Base-by-base conservation (phyloP, 2,797 vertebrate genomes). In the Malacoctenus gilli region DNA sequence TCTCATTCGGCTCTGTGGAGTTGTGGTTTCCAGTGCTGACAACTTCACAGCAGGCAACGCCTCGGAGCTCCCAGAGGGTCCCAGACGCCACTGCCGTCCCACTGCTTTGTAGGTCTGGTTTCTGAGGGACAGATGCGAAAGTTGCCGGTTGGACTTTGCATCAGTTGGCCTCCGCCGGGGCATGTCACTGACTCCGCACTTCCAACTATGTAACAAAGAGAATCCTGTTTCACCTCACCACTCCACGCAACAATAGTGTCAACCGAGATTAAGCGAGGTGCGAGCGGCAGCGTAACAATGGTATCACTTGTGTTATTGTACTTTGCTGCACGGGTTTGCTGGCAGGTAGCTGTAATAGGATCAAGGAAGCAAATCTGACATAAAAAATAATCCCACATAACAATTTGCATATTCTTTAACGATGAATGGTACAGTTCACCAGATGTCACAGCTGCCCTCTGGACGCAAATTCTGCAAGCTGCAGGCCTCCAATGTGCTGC, bases 331-430 rank as follows among this genome's bases (percentile, higher is more conserved):
- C 40, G 59, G 40, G 50, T 70, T 79, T 71, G 14, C 72, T 82
- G 79, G 77, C 80, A 85, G 84, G 77, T 85, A 68, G 68, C 59
- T 58, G 59, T 85, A 88, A 87, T 80, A 87, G 83, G 88, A 86
- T 90, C 82, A 83, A 77, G 77, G 63, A 75, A 63, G 65, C 53
- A 85, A 82, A 81, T 75, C 86, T 83, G 85, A 88, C 86, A 86
- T 83, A 50, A 84, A 84, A 82, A 82, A 86, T 77, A 89, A 88
- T 87, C 86, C 86, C 37, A 68, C 55, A 53, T 76, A 86, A 85
- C 81, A 89, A 85, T 86, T 85, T 87, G 80, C 80, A 87, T 87
- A 86, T 83, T 86, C 74, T 88, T 82, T 53, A 84, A 75, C 44
- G 40, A 80, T 87, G 78, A 88, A 88, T 87, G 87, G 88, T 87